phyloP scores from a whole-genome alignment of 2,113 vertebrate genomes.

The Gadus macrocephalus region DNA sequence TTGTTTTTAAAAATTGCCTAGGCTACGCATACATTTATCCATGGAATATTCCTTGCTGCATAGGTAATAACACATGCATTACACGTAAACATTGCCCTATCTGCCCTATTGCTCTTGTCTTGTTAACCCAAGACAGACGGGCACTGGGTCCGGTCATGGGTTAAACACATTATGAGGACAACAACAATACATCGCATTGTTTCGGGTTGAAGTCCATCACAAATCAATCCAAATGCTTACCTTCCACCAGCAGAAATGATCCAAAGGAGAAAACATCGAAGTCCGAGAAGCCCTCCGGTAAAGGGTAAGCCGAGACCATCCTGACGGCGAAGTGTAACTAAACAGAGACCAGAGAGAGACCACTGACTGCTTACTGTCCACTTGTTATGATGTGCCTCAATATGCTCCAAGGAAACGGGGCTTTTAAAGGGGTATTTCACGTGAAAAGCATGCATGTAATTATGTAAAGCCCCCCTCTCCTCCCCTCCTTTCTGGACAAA shows the following conservation, averaged over 20 bases:
- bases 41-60: too few species aligned
- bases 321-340: conserved; percentile 45
- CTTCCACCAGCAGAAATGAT: conserved; percentile 86
- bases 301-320: conserved; percentile 80
- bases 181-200: too few species aligned
- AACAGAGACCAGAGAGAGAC: conserved; percentile 43
- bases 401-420: conserved; percentile 34
- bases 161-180: too few species aligned
- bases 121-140: too few species aligned
- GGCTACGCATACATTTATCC: too few species aligned
- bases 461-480: conserved; percentile 71
- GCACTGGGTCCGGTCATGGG: too few species aligned
- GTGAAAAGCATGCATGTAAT: conserved; percentile 75
- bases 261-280: conserved; percentile 90
- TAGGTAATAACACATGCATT: too few species aligned
- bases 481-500: conserved; percentile 64
- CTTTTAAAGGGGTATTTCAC: conserved; percentile 84
- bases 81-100: too few species aligned
- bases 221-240: conserved; percentile 68
- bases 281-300: conserved; percentile 88
- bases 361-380: conserved; percentile 32
- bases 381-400: conserved; percentile 42
- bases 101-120: too few species aligned
- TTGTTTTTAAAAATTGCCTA: too few species aligned
- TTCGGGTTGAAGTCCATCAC: too few species aligned